Evolutionary conservation across 2,797 vertebrate genomes (phyloP), one percentile per base, ranked within the genome.

Genomic region (Peromyscus aztecus): DNA sequence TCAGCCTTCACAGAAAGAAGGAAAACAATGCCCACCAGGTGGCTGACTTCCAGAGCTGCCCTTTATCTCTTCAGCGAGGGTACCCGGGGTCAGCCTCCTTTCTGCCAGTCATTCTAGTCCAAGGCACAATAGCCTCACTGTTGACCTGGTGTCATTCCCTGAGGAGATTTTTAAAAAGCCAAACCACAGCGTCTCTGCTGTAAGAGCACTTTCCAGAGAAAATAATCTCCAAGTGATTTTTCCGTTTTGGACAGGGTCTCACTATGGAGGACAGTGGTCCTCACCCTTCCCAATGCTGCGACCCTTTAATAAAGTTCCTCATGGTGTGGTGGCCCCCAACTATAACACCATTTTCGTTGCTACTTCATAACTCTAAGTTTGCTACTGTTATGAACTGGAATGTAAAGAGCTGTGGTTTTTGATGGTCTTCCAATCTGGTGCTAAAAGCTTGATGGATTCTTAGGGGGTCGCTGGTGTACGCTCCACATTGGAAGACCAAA

Each of bases 51-150:
- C 82, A 89, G 77, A 94, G 76, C 34, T 82, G 92, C 81, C 81
- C 24, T 75, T 89, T 34, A 57, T 84, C 81, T 94, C 94, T n/a
- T 31, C 37, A 27, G 96, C 46, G 77, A 95, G 3, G 13, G 55
- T 55, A 3, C 63, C 7, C 0, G 11, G 17, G 95, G 87, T 67
- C 8, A 0, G 63, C 82, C n/a, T 93, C 71, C 63, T 82, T 9
- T 94, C 77, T 84, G 57, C 76, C 77, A 73, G 52, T 55, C 61
- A 75, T 89, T 3, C 4, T 82, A 95, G 93, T 89, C 89, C 81
- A 86, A 82, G 24, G 27, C 77, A 94, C 92, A 95, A 55, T 77
- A 85, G 65, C 34, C 83, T 63, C 91, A 17, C 27, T 97, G 89
- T 90, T 85, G 61, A 52, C 52, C 52, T 52, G 52, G 52, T 89